phyloP scores from a whole-genome alignment of 2,797 vertebrate species.

The Lithobates sylvaticus region DNA sequence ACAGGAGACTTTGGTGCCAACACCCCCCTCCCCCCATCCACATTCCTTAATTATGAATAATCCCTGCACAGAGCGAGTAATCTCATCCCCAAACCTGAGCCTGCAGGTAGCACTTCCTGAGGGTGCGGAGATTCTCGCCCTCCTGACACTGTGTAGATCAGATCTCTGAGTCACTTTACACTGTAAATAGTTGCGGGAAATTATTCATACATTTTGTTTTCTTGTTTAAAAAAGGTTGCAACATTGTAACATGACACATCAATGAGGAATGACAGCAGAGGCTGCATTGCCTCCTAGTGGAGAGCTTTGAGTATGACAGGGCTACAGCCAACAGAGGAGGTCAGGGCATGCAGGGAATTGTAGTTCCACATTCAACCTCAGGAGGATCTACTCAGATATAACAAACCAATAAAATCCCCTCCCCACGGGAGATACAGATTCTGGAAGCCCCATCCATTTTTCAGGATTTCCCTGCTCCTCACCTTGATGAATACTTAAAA shows the following conservation, averaged over 20 bases:
- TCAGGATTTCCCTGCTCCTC: no score
- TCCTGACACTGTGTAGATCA: not conserved
- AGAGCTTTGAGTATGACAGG: no score
- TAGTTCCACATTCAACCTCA: no score
- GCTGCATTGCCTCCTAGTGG: constrained; percentile 12
- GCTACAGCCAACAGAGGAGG: no score
- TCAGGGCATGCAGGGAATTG: no score
- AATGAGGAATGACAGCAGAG: not conserved
- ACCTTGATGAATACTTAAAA: no score
- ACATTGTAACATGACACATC: not conserved
- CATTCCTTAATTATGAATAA: constrained; percentile 23
- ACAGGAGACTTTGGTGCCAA: no score
- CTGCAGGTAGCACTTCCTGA: not conserved
- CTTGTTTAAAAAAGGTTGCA: not conserved
- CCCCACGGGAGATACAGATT: no score
- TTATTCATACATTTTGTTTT: not conserved
- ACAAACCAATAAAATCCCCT: no score
- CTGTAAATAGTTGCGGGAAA: not conserved
- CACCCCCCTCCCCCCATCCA: not conserved
- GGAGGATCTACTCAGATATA: no score
- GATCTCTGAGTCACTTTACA: not conserved
- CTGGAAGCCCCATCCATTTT: no score
- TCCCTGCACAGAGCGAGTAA: not conserved
- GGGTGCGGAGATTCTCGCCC: no score
- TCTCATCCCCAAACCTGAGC: not conserved